phyloP scores from a whole-genome alignment of 2,888 invertebrate genomes.

The Ichneumon xanthorius region DNA sequence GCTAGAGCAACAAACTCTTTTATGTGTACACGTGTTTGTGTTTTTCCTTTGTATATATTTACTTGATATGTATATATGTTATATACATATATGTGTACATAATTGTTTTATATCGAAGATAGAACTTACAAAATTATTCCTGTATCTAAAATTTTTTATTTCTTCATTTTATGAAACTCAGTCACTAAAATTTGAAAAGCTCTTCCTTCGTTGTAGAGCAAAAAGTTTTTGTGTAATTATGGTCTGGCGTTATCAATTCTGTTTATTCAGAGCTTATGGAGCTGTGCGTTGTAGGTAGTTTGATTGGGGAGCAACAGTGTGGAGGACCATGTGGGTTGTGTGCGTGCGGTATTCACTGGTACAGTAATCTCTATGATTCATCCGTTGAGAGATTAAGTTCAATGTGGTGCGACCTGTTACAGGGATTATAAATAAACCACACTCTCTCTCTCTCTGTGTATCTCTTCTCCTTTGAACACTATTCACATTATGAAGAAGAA shows the following conservation, averaged over 20 bases:
- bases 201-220: not conserved
- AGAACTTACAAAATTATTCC: not conserved
- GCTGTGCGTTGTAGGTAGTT: not conserved
- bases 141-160: not conserved
- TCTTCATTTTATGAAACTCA: too few relatives aligned
- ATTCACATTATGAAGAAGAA: conserved; percentile 20
- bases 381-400: conserved; percentile 70
- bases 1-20: too few relatives aligned
- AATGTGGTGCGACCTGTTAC: conserved; percentile 53
- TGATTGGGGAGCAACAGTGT: conserved; percentile 43
- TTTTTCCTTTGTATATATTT: not conserved
- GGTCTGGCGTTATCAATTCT: conserved; percentile 43
- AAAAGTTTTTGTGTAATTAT: not conserved
- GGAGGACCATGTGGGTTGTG: not conserved
- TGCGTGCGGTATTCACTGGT: conserved; percentile 63
- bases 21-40: too few relatives aligned
- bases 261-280: conserved; percentile 31
- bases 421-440: conserved; percentile 54
- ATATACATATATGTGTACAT: not conserved
- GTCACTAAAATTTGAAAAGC: not conserved
- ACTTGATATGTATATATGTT: not conserved
- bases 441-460: not conserved
- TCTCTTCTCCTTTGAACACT: conserved; percentile 2
- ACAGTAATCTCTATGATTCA: conserved; percentile 74
- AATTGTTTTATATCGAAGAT: not conserved